Base-by-base conservation (phyloP, 1,140 invertebrate species). In the Panonychus citri region DNA sequence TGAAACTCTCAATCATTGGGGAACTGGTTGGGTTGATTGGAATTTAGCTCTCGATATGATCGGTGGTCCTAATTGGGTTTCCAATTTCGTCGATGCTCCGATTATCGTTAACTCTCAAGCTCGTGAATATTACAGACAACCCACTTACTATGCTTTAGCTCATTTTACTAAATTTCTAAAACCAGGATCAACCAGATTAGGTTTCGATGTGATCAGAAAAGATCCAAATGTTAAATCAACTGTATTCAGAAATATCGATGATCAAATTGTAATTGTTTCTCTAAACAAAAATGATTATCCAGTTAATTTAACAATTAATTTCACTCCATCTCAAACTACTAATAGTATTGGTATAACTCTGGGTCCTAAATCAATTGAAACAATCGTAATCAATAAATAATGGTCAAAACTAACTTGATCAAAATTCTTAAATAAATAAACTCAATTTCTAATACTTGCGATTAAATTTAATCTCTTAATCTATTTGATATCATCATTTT, bases 121-220 rank as follows among this genome's bases (percentile, higher is more conserved):
- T 13, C 13, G 60, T 5, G 70, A 71, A 59, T 74, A 74, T 59
- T 76, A 73, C 63, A 75, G 75, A 60, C 71, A 76, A 55, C 74
- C 74, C 8, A 75, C 73, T 70, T 76, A 68, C 62, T 76, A 76
- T 65, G 68, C 67, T 12, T 56, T 76, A 57, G 74, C 68, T 2
- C 74, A 75, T 66, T 74, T 74, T 59, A 69, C 65, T 19, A 54
- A 59, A 42, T 60, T 54, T 34, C 19, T 60, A 15, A 8, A 13
- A 26, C 53, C 53, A 40, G n/a, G 37, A 30, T 52, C 52, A 19
- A 24, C 27, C 15, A 26, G 46, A 40, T 19, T 56, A 27, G 3
- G 48, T n/a, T n/a, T 19, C 4, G 8, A 56, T 10, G 17, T 46
- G 4, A 46, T 17, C 17, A 34, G 17, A 27, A 3, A 8, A 39